Evolutionary conservation across 2,113 vertebrate genomes (phyloP).

Genomic region (Gorsachius goisagi): DNA sequence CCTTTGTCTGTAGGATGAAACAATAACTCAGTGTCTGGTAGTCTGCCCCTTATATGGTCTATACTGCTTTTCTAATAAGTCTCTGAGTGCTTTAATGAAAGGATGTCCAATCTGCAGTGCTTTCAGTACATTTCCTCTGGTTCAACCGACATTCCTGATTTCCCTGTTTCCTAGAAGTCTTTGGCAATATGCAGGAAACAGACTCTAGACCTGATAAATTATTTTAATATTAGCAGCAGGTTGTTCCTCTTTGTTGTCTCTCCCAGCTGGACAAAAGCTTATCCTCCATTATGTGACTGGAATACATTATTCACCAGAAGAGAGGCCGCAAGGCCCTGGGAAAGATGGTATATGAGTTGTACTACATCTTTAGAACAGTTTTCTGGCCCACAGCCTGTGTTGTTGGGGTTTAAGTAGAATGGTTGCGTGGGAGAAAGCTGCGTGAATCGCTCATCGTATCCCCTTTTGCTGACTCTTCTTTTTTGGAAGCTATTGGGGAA

Average conservation of each 20-base stretch:
- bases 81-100: background rate
- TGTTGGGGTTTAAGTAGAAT: background rate
- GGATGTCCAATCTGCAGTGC: background rate
- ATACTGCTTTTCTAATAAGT: background rate
- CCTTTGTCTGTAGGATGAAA: background rate
- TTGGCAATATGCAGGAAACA: background rate
- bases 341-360: background rate
- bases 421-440: background rate
- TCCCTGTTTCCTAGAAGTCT: background rate
- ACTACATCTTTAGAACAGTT: background rate
- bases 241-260: background rate
- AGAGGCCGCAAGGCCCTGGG: background rate
- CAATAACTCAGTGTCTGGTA: background rate
- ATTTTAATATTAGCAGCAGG: background rate
- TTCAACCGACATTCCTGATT: background rate
- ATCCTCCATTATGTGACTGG: background rate
- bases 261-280: background rate
- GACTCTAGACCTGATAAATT: background rate
- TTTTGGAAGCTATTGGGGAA: background rate
- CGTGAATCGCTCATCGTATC: background rate
- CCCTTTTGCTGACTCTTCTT: background rate
- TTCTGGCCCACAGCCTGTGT: background rate
- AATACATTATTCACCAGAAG: background rate
- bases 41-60: background rate
- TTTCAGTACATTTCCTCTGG: background rate